Evolutionary conservation across 2,113 vertebrate species (phyloP).

Genomic region (Gorsachius goisagi): DNA sequence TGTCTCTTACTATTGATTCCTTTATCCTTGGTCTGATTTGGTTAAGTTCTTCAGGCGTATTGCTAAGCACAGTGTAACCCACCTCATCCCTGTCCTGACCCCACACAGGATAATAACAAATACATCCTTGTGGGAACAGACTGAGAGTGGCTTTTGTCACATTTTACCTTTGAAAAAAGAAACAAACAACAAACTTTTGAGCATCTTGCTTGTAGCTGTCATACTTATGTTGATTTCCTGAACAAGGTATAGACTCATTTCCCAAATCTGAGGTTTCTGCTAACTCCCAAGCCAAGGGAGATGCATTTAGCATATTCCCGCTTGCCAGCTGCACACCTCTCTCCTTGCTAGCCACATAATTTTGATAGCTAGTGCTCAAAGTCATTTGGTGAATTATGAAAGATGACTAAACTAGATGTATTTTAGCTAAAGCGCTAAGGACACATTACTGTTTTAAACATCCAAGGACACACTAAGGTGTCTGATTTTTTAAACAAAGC

Average conservation of each 20-base stretch:
- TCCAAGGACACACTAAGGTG: rapidly evolving
- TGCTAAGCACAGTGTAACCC: neutral
- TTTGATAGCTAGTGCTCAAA: neutral
- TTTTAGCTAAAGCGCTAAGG: neutral
- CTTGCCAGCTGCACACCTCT: neutral
- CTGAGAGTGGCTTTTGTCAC: rapidly evolving
- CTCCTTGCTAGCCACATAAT: neutral
- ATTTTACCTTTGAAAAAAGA: neutral
- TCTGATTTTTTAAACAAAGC: neutral
- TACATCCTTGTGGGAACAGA: neutral
- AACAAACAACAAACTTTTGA: neutral
- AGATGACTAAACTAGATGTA: neutral
- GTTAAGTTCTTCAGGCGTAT: constrained; percentile 1
- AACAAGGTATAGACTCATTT: rapidly evolving
- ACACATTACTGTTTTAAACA: neutral
- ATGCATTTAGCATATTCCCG: neutral
- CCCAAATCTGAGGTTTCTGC: neutral
- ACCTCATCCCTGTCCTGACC: neutral
- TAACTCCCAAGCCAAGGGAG: neutral
- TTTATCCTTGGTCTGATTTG: neutral
- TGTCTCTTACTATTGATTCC: neutral
- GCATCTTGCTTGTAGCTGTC: neutral
- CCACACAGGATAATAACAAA: neutral
- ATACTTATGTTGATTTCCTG: neutral
- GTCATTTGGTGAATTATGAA: neutral